These are phyloP conservation scores for Linnaemya tessellans DNA, from an alignment of 2,888 invertebrate species.

Conservation along the genomic window DNA sequence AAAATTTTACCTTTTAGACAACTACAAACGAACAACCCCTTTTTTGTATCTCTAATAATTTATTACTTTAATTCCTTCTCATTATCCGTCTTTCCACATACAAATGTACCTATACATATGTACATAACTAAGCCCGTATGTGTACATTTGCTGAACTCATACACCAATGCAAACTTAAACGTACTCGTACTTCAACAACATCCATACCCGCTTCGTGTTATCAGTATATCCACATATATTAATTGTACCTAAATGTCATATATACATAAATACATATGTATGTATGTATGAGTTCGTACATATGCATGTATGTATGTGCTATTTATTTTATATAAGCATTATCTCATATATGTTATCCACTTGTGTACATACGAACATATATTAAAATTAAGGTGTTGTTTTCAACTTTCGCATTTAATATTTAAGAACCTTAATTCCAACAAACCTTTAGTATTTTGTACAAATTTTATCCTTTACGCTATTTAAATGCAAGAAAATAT, in stretches of 20 bases:
- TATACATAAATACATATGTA: background rate
- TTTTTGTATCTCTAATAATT: slow-evolving; percentile 57
- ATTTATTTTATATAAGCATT: slow-evolving; percentile 12
- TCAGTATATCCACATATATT: slow-evolving; percentile 19
- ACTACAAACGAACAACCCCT: slow-evolving; percentile 52
- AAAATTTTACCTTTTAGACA: slow-evolving; percentile 21
- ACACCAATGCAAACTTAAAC: slow-evolving; percentile 30
- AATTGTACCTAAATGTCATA: background rate
- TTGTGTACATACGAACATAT: background rate
- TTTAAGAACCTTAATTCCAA: slow-evolving; percentile 58
- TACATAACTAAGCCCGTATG: background rate
- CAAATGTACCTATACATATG: background rate
- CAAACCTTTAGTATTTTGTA: slow-evolving; percentile 60
- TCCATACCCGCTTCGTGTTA: slow-evolving; percentile 51
- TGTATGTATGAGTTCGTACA: background rate
- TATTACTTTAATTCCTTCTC: slow-evolving; percentile 65
- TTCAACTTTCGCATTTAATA: slow-evolving; percentile 39
- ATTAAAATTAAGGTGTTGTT: slow-evolving; percentile 35
- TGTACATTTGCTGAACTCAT: background rate
- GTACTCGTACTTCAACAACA: slow-evolving; percentile 54
- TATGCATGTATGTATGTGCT: background rate
- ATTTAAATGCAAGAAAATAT: slow-evolving; percentile 43
- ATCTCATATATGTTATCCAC: background rate
- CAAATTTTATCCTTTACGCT: slow-evolving; percentile 51
- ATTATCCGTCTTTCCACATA: slow-evolving; percentile 40